These are phyloP conservation scores for Neocloeon triangulifer DNA, from an alignment of 1,140 invertebrate species.

Conservation along the genomic window DNA sequence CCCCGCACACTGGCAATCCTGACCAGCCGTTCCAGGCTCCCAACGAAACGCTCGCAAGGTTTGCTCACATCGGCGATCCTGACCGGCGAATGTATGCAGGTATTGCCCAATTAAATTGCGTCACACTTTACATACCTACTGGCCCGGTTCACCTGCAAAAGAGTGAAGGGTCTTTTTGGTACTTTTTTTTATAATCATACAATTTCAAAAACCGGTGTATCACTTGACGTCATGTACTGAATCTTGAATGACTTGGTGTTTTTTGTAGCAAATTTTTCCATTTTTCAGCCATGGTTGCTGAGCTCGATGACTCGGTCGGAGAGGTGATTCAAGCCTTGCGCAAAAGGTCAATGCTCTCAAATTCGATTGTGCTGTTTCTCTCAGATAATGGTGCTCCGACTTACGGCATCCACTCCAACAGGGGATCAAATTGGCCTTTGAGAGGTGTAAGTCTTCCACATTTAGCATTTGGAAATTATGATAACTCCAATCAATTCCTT, in stretches of 20 bases:
- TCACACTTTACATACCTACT: too few relatives aligned
- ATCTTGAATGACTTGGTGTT: too few relatives aligned
- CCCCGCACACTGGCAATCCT: conserved; percentile 48
- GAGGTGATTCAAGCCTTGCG: conserved; percentile 44
- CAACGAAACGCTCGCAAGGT: conserved; percentile 41
- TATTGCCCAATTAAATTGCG: too few relatives aligned
- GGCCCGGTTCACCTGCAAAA: too few relatives aligned
- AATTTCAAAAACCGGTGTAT: too few relatives aligned
- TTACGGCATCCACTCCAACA: conserved; percentile 40
- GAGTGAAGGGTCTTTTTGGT: too few relatives aligned
- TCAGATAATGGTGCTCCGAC: conserved; percentile 65
- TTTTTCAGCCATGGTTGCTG: conserved; percentile 65
- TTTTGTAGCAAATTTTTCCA: neutral
- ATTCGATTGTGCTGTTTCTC: conserved; percentile 52
- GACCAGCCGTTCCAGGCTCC: conserved; percentile 53
- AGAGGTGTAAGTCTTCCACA: conserved; percentile 42
- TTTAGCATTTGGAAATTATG: neutral
- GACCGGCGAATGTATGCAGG: conserved; percentile 56
- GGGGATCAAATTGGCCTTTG: conserved; percentile 70
- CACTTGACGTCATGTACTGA: too few relatives aligned
- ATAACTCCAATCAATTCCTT: neutral
- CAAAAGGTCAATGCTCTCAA: conserved; percentile 36
- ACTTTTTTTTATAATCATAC: neutral
- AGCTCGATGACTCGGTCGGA: conserved; percentile 65
- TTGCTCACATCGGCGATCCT: conserved; percentile 46